Base-by-base conservation (phyloP, 1,140 invertebrate species). In the Tetragonula clypearis region DNA sequence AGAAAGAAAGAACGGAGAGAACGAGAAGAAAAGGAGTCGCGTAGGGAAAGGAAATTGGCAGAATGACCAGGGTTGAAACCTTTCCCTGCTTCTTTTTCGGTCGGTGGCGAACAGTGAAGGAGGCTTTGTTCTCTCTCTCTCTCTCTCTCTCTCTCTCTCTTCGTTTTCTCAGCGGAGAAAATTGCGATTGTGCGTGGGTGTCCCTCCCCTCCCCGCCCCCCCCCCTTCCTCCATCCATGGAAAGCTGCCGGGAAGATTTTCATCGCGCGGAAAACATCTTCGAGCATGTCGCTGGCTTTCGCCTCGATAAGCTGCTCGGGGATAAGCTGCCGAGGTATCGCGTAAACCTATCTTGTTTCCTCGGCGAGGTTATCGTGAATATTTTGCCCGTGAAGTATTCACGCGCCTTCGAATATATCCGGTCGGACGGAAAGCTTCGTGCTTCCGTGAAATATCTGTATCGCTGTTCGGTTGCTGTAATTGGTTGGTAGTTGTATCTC, bases 41-140 rank as follows among this genome's bases (percentile, higher is more conserved):
- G 5, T 62, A 15, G 19, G 35, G 23, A 68, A 88, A 75, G 75
- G 58, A 88, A 79, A 88, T 88, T 85, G 87, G 74, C 86, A 21
- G 82, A 82, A 88, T 81, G 68, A 77, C 19, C 56, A 15, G 74
- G 1, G 41, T 6, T 41, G 71, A 76, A 80, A 49, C 35, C 35
- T 55, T 87, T 55, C 73, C 0, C 26, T 26, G 15, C 2, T 35
- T 56, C 60, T 62, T 58, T 78, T 72, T 69, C 26, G 23, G 1
- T 3, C 72, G 30, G 6, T 21, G 26, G 41, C 15, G 62, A 56
- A 55, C 53, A 19, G 23, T 49, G 21, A 21, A 12, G 9, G 41
- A 30, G 49, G 30, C 80, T 82, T 76, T 76, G 62, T 49, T 65
- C 62, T 15, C 62, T 8, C 14, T 19, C 65, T 30, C 11, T 12